phyloP scores from a whole-genome alignment of 2,797 vertebrate genomes.

The Hylomyscus alleni region DNA sequence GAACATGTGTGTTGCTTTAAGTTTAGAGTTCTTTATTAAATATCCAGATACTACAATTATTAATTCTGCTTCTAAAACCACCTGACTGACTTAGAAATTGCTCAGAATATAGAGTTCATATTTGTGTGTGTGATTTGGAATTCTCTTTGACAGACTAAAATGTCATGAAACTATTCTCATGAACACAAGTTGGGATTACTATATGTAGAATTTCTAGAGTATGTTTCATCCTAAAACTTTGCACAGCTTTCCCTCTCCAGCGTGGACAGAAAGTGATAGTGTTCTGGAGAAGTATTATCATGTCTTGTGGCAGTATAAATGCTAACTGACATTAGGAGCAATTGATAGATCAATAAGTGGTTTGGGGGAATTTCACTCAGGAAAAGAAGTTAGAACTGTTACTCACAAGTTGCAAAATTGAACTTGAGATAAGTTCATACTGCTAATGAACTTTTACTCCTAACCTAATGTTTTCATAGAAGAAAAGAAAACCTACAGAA shows the following conservation, averaged over 20 bases:
- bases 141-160: conserved; percentile 65
- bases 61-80: conserved; percentile 50
- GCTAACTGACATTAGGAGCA: conserved; percentile 66
- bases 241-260: conserved; percentile 65
- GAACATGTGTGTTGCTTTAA: conserved; percentile 40
- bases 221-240: conserved; percentile 68
- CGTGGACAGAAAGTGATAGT: conserved; percentile 38
- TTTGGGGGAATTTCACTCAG: conserved; percentile 55
- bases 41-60: not conserved
- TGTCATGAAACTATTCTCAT: conserved; percentile 46
- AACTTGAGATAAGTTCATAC: conserved; percentile 27
- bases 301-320: conserved; percentile 58
- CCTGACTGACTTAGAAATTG: conserved; percentile 43
- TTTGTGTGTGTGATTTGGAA: conserved; percentile 59
- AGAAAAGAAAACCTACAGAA: conserved; percentile 72
- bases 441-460: conserved; percentile 61
- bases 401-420: conserved; percentile 55
- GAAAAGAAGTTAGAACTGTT: conserved; percentile 63
- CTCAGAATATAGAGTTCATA: conserved; percentile 46
- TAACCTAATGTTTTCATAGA: conserved; percentile 61
- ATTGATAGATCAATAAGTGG: conserved; percentile 77
- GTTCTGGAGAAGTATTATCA: conserved; percentile 68
- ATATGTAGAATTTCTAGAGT: conserved; percentile 57
- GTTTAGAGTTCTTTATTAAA: conserved; percentile 58
- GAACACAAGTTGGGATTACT: conserved; percentile 64